Evolutionary conservation across 92 coral and sea anemone species (phyloP), one percentile per base, ranked within the genome.

Genomic region (Palythoa heliodiscus): DNA sequence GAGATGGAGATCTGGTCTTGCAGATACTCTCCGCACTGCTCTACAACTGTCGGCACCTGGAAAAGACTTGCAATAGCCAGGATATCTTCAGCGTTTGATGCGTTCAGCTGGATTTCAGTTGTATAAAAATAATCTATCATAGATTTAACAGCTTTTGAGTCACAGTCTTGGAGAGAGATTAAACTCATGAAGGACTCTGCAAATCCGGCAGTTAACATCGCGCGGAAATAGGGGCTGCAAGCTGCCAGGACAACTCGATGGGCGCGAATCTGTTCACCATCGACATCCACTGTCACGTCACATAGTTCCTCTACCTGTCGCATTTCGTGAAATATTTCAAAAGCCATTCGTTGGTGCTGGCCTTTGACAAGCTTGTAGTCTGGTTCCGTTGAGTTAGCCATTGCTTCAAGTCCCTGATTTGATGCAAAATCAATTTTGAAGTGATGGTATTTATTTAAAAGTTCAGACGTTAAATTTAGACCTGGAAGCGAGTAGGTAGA

Each of bases 181-280:
- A 90, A 88, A 37, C 91, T 88, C 90, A 89, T 87, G 58, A 73
- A 89, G n/a, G 92, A 89, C 71, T 93, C 97, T 12, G 89, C 95
- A 55, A 93, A 94, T 2, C 93, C 93, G 0, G 95, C 84, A 48
- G 97, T 95, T 58, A 95, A 83, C 93, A 91, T 94, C 1, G 97
- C 98, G 54, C 98, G 95, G 77, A 95, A 95, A 87, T 95, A 93
- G 1, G 98, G 93, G 67, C 98, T 92, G 52, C 98, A 95, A 19
- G 98, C 98, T 1, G 98, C 95, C 24, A 95, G 84, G 16, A 95
- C 92, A 4, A 95, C 90, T 14, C 95, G 87, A 71, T 95, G 98
- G 13, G 93, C 98, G 20, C 94, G 89, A 3, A 95, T 87, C 70
- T 93, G 95, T 73, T 71, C 90, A 60, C 91, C 95, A 39, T 85